Evolutionary conservation across 2,113 vertebrate genomes (phyloP).

Genomic region (Archocentrus centrarchus): DNA sequence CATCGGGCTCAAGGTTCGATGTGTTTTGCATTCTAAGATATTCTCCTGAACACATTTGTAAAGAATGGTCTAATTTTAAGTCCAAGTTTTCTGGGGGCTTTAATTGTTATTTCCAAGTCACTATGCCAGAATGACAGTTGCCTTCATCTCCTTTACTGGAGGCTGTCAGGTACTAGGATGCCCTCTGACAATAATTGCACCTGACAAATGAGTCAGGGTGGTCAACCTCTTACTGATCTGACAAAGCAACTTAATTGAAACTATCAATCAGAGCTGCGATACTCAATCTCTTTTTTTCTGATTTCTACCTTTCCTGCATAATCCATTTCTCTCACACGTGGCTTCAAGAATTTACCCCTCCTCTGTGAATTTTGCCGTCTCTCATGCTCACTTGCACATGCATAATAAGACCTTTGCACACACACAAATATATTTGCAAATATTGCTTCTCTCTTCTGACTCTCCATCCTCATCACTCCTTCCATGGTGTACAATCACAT

Average conservation of each 20-base stretch:
- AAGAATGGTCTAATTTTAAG: background rate
- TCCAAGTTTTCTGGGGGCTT: conserved; percentile 13
- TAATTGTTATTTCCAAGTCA: conserved; percentile 26
- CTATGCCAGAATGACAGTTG: conserved; percentile 40
- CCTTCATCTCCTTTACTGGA: conserved; percentile 32
- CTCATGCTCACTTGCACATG: conserved; percentile 49
- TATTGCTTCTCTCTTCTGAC: conserved; percentile 32
- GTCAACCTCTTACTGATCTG: conserved; percentile 70
- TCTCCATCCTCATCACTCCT: conserved; percentile 49
- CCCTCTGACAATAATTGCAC: conserved; percentile 67
- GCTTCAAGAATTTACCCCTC: conserved; percentile 35
- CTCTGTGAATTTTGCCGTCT: conserved; percentile 36
- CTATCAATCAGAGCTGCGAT: conserved; percentile 74
- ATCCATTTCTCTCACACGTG: conserved; percentile 46
- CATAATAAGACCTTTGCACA: conserved; percentile 41
- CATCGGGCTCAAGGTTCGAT: background rate
- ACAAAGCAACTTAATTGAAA: conserved; percentile 77
- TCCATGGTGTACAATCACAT: conserved; percentile 32
- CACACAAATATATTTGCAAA: conserved; percentile 35
- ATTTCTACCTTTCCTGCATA: conserved; percentile 45
- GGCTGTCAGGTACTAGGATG: conserved; percentile 50
- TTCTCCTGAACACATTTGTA: background rate
- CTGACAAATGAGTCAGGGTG: conserved; percentile 76
- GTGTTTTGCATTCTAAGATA: background rate
- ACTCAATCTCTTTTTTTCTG: conserved; percentile 42